phyloP scores from a whole-genome alignment of 2,797 vertebrate species.

The Sebastes diaconus region DNA sequence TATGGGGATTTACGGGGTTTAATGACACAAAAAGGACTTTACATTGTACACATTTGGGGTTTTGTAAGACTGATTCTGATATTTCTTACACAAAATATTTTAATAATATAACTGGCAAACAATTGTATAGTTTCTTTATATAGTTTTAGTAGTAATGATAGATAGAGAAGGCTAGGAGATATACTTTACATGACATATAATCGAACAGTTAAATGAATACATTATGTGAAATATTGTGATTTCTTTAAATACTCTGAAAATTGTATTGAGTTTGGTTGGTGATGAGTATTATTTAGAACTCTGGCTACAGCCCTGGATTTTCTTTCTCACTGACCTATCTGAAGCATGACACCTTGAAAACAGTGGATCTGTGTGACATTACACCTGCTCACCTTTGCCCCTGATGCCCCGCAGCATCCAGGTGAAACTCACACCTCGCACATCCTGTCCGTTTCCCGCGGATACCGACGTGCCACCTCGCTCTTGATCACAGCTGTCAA shows the following conservation, averaged over 20 bases:
- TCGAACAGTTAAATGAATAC: not conserved
- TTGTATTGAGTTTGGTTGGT: not conserved
- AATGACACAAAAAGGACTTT: not conserved
- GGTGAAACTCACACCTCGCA: conserved; percentile 60
- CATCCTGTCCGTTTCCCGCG: conserved; percentile 70
- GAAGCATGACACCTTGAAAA: not conserved
- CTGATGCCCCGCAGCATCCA: conserved; percentile 60
- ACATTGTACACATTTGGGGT: not conserved
- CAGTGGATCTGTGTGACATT: not conserved
- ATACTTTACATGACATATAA: not conserved
- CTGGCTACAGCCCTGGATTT: not conserved
- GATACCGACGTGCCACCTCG: conserved; percentile 69
- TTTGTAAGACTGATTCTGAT: not conserved
- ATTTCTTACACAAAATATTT: not conserved
- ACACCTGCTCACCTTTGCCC: conserved; percentile 1
- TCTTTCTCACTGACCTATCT: not conserved
- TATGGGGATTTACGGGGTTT: not conserved
- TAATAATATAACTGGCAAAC: not conserved
- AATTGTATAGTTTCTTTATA: not conserved
- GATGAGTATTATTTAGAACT: not conserved
- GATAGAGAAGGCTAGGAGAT: not conserved
- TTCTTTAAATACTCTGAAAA: not conserved
- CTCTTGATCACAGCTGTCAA: conserved; percentile 78
- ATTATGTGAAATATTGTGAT: not conserved
- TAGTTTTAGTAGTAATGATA: too few relatives aligned